These are phyloP conservation scores for Drosophila anceps DNA, from an alignment of 2,888 invertebrate genomes.

Conservation along the genomic window DNA sequence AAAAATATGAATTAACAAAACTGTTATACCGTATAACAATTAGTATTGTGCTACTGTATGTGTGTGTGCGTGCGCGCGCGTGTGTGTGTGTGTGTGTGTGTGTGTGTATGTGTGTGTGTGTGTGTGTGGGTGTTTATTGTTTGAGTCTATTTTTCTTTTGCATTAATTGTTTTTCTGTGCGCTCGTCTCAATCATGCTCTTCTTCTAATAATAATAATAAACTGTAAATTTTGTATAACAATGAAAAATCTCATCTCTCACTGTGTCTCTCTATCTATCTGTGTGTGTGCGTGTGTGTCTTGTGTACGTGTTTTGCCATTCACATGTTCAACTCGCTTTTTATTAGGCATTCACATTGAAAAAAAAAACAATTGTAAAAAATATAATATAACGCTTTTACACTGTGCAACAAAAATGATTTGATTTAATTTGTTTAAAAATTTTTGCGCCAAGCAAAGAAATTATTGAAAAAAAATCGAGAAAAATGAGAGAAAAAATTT, in stretches of 20 bases:
- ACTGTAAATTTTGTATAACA: constrained; percentile 30
- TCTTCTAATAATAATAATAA: constrained; percentile 23
- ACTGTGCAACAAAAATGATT: constrained; percentile 61
- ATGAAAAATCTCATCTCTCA: constrained; percentile 20
- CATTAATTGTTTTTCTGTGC: constrained; percentile 27
- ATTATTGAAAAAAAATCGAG: neutral
- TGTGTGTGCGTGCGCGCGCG: constrained; percentile 22
- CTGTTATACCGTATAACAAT: constrained; percentile 20
- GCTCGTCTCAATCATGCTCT: constrained; percentile 28
- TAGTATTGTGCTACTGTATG: constrained; percentile 23
- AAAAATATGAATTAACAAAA: constrained; percentile 1
- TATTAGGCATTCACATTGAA: constrained; percentile 44
- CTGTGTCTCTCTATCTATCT: constrained; percentile 7
- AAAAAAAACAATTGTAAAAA: constrained; percentile 36
- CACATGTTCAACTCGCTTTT: constrained; percentile 47
- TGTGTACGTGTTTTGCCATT: constrained; percentile 42
- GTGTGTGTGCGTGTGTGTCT: constrained; percentile 16
- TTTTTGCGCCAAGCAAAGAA: constrained; percentile 29
- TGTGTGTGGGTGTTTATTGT: neutral
- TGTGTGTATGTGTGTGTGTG: too few relatives aligned
- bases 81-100: neutral
- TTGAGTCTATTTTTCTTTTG: constrained; percentile 25
- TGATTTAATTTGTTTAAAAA: constrained; percentile 35
- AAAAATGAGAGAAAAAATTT: constrained; percentile 6
- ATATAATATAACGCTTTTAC: constrained; percentile 70